These are phyloP conservation scores for Hyphantria cunea DNA, from an alignment of 1,140 invertebrate species.

Conservation along the genomic window DNA sequence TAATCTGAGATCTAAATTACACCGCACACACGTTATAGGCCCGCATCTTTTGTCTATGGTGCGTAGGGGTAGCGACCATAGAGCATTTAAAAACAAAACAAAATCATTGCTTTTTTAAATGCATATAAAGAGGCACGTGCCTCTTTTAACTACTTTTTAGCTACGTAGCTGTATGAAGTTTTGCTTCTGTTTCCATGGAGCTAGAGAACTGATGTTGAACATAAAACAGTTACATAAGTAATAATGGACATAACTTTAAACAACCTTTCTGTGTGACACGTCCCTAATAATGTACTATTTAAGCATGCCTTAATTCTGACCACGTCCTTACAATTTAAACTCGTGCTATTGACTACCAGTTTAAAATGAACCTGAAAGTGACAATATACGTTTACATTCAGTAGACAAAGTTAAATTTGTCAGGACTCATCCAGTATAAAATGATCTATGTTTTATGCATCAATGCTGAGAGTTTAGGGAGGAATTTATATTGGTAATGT, in stretches of 20 bases:
- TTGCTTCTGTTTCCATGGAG: too few relatives aligned
- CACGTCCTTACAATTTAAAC: conserved; percentile 38
- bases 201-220: too few relatives aligned
- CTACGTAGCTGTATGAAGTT: too few relatives aligned
- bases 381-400: background rate
- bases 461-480: conserved; percentile 1
- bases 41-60: background rate
- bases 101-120: too few relatives aligned
- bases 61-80: background rate
- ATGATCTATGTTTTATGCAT: background rate
- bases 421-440: background rate
- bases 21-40: too few relatives aligned
- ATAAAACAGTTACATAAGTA: too few relatives aligned
- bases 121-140: too few relatives aligned
- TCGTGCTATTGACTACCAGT: conserved; percentile 31
- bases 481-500: conserved; percentile 28
- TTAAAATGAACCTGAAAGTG: conserved; percentile 6
- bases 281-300: conserved; percentile 16
- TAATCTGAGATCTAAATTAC: too few relatives aligned
- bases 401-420: background rate
- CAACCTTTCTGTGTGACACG: conserved; percentile 8
- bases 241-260: too few relatives aligned
- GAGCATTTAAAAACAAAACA: too few relatives aligned
- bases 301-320: conserved; percentile 35
- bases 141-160: too few relatives aligned